Conservation (phyloP, 2,797 vertebrate species). For the Microchirus variegatus region DNA sequence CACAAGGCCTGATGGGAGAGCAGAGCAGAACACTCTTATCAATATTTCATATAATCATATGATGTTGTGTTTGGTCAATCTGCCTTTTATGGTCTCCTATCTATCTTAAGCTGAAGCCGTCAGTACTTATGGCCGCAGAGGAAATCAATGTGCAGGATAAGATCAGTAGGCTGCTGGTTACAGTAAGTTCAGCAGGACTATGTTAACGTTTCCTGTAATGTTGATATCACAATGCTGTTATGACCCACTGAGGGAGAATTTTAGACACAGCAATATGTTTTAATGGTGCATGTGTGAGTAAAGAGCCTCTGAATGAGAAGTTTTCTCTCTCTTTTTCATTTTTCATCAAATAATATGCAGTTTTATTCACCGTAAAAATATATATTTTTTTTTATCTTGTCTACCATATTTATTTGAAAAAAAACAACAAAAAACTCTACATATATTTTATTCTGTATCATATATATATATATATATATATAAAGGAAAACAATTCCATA, state of each 20-base stretch:
- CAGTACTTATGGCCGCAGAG: conserved; percentile 73
- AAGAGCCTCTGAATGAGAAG: conserved; percentile 33
- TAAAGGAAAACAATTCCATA: background rate
- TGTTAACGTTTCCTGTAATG: conserved; percentile 79
- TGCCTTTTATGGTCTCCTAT: conserved; percentile 71
- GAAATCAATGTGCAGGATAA: conserved; percentile 77
- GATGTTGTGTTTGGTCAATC: conserved; percentile 75
- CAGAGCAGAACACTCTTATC: conserved; percentile 76
- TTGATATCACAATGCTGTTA: conserved; percentile 77
- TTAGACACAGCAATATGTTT: conserved; percentile 56
- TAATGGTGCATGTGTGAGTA: conserved; percentile 39
- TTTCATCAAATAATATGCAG: background rate
- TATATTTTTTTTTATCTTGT: too few species aligned
- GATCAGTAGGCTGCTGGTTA: conserved; percentile 75
- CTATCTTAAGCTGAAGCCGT: conserved; percentile 77
- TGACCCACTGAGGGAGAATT: conserved; percentile 53
- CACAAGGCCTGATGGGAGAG: conserved; percentile 69
- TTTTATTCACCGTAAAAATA: background rate
- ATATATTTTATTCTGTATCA: background rate
- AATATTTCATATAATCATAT: conserved; percentile 79
- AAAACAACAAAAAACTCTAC: background rate
- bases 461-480: too few species aligned
- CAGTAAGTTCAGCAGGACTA: conserved; percentile 75
- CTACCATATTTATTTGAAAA: too few species aligned
- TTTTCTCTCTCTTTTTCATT: background rate